Evolutionary conservation across 2,888 invertebrate genomes (phyloP).

Genomic region (Himalopsyche anomala): DNA sequence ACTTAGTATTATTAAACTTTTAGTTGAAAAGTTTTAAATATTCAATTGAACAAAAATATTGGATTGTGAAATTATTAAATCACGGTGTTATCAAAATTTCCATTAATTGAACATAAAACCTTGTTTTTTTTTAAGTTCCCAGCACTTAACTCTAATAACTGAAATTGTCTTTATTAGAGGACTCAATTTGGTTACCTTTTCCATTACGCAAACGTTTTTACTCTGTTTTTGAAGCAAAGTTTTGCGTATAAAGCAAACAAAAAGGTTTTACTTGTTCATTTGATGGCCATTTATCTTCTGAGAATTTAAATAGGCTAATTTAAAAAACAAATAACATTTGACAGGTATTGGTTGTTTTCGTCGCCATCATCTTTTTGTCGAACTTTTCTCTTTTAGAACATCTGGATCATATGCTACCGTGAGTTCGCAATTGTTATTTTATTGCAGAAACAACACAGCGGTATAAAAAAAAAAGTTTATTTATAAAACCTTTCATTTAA

Average conservation of each 20-base stretch:
- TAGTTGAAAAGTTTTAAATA: too few species aligned
- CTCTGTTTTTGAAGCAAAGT: constrained; percentile 6
- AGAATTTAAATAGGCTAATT: constrained; percentile 13
- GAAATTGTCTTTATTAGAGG: background rate
- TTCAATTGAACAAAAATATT: too few species aligned
- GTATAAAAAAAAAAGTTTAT: too few species aligned
- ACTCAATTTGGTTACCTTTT: constrained; percentile 20
- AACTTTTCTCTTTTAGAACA: background rate
- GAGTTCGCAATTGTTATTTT: too few species aligned
- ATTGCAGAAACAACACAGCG: too few species aligned
- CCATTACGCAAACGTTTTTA: constrained; percentile 2
- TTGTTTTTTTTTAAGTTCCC: background rate
- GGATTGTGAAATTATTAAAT: too few species aligned
- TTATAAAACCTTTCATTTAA: too few species aligned
- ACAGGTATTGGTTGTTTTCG: background rate
- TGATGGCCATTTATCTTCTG: constrained; percentile 14
- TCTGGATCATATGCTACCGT: background rate
- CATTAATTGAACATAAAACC: background rate
- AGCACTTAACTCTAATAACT: background rate
- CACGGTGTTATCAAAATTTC: too few species aligned
- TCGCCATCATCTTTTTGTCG: background rate
- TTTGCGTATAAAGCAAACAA: constrained; percentile 4
- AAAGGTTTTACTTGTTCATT: constrained; percentile 17
- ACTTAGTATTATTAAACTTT: too few species aligned
- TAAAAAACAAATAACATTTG: background rate